Evolutionary conservation across 2,113 vertebrate genomes (phyloP), one percentile per base, ranked within the genome.

Genomic region (Steatornis caripensis): DNA sequence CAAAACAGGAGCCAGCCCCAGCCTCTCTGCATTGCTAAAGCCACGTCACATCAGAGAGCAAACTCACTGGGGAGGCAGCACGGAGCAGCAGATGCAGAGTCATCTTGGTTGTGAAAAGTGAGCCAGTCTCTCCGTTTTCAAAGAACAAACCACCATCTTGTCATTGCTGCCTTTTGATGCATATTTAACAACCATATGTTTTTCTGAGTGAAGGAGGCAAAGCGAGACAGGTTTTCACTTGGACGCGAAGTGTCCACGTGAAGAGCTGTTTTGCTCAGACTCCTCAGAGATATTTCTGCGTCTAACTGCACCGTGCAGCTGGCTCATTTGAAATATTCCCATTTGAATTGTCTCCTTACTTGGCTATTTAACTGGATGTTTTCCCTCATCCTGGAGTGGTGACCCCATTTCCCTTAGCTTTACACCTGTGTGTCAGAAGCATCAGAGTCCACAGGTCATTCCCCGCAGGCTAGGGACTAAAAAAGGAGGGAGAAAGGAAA

Each of bases 151-250:
- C 66, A 79, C 51, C 55, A 26, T 11, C 12, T 9, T 78, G 66
- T 71, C 80, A 29, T 9, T 84, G 60, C 76, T 94, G 89, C 55
- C 55, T 91, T 94, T 92, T 92, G 65, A 78, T 89, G 20, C 69
- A 29, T 68, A 65, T 91, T 95, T 92, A 71, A 90, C 70, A 85
- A 21, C 84, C 87, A 53, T 87, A 91, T 83, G 77, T 76, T 96
- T 89, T 51, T 45, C 34, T 41, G 86, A 89, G 88, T 64, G 70
- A 92, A 82, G 72, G 20, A 65, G 53, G 60, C 24, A 43, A 43
- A 86, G 51, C 27, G 9, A 76, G 86, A 84, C 54, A 41, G 64
- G 68, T 43, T 92, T 89, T 75, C 7, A 58, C 46, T 92, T 71
- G 72, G 93, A 64, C 83, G 12, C n/a, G 71, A 64, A 92, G 32